Conservation (phyloP, 2,113 vertebrate species). For the Menidia beryllina region DNA sequence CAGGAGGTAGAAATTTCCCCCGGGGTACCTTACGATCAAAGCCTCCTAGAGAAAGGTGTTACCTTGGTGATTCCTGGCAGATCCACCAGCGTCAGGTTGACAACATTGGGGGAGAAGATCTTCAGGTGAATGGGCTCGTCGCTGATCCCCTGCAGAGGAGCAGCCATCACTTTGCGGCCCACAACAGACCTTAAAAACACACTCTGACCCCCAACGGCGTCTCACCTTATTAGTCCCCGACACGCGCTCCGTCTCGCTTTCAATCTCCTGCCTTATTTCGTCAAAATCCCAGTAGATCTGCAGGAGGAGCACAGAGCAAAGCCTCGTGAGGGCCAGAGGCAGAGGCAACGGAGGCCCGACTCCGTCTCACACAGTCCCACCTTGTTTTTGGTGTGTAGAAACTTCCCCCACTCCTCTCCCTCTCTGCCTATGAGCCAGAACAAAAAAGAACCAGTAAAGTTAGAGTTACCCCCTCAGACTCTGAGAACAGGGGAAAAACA, state of each 20-base stretch:
- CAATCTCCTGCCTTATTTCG: conserved; percentile 98
- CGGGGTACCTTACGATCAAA: conserved; percentile 27
- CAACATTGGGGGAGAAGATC: conserved; percentile 96
- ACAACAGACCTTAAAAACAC: too few species aligned
- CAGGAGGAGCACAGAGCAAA: background rate
- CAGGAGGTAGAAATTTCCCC: background rate
- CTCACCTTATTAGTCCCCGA: conserved; percentile 97
- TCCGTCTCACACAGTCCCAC: conserved; percentile 59
- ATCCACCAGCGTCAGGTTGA: conserved; percentile 98
- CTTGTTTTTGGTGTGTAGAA: conserved; percentile 98
- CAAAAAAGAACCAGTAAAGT: conserved; percentile 3
- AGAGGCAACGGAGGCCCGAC: background rate
- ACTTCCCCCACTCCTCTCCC: conserved; percentile 97
- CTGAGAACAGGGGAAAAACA: background rate
- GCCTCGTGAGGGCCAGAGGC: background rate
- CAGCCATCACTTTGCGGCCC: too few species aligned
- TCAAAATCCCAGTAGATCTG: conserved; percentile 96
- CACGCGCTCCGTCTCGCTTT: conserved; percentile 94
- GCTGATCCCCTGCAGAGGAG: conserved; percentile 91
- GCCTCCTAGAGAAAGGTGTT: conserved; percentile 26
- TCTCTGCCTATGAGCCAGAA: conserved; percentile 86
- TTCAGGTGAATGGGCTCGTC: conserved; percentile 97
- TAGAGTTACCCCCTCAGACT: too few species aligned
- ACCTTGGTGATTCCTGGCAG: conserved; percentile 99
- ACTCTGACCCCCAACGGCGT: too few species aligned